Conservation (phyloP, 2,888 invertebrate genomes). For the Nymphalis polychloros region DNA sequence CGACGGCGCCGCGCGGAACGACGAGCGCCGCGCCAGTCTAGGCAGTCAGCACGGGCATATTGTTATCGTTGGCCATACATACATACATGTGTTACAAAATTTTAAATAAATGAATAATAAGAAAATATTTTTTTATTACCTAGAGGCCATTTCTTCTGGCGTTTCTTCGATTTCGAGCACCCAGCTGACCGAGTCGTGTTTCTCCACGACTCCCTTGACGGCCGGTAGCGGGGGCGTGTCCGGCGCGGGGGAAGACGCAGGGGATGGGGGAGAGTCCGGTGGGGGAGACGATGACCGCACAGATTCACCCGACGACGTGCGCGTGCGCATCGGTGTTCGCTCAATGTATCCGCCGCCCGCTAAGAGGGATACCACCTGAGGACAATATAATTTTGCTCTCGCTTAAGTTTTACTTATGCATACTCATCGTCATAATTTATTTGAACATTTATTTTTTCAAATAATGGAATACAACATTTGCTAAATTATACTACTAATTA, state of each 20-base stretch:
- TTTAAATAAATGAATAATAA: not conserved
- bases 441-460: too few relatives aligned
- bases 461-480: too few relatives aligned
- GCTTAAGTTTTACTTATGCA: too few relatives aligned
- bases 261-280: slow-evolving; percentile 69
- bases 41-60: too few relatives aligned
- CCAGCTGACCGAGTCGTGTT: slow-evolving; percentile 93
- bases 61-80: too few relatives aligned
- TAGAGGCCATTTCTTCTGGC: slow-evolving; percentile 86
- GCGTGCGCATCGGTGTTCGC: slow-evolving; percentile 64
- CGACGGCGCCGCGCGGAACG: slow-evolving; percentile 80
- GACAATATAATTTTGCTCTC: not conserved
- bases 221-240: slow-evolving; percentile 86
- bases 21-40: slow-evolving; percentile 85
- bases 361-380: slow-evolving; percentile 79
- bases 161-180: slow-evolving; percentile 90
- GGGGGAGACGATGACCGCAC: slow-evolving; percentile 65
- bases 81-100: too few relatives aligned
- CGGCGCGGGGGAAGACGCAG: slow-evolving; percentile 61
- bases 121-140: slow-evolving; percentile 49
- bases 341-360: slow-evolving; percentile 73
- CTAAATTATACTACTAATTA: too few relatives aligned
- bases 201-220: slow-evolving; percentile 91
- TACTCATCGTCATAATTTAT: too few relatives aligned
- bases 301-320: slow-evolving; percentile 70